Percentiles rank a stretch among this genome's conserved stretches.
Evolutionary conservation across 2,113 vertebrate genomes (phyloP).

Genomic region (Pogonocichla stellata): DNA sequence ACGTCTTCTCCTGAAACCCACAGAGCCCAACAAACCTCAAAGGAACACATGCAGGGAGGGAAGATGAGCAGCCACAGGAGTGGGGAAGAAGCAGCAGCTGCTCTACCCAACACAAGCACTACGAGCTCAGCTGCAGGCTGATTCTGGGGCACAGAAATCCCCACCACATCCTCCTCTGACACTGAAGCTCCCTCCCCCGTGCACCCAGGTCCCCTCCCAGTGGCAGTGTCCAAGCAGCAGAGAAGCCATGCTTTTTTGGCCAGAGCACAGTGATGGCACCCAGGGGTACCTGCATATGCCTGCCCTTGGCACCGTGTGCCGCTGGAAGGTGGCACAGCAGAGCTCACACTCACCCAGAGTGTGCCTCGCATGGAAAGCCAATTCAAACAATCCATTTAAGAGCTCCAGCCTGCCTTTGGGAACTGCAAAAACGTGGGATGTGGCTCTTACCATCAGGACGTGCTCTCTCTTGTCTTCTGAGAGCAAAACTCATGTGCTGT

Average conservation of each 20-base stretch:
- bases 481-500: not conserved
- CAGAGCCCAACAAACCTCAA: not conserved
- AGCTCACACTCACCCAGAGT: accelerated
- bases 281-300: accelerated
- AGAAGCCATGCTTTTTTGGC: not conserved
- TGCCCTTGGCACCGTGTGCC: not conserved
- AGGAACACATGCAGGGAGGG: not conserved
- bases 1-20: not conserved
- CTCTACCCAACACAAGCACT: not conserved
- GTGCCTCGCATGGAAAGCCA: not conserved
- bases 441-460: not conserved
- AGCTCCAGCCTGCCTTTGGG: not conserved
- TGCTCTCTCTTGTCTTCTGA: not conserved
- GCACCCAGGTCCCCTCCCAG: not conserved
- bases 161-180: accelerated
- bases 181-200: not conserved
- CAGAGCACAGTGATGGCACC: not conserved
- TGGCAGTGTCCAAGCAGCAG: not conserved
- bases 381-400: not conserved
- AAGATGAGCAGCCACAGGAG: not conserved
- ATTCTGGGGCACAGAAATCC: not conserved
- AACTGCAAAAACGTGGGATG: accelerated
- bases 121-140: not conserved
- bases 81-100: not conserved
- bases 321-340: not conserved